A percentile compares a stretch with the other conserved stretches of the same genome.
These are phyloP conservation scores for Lasioglossum lativentre DNA, from an alignment of 2,888 invertebrate genomes.

Conservation along the genomic window DNA sequence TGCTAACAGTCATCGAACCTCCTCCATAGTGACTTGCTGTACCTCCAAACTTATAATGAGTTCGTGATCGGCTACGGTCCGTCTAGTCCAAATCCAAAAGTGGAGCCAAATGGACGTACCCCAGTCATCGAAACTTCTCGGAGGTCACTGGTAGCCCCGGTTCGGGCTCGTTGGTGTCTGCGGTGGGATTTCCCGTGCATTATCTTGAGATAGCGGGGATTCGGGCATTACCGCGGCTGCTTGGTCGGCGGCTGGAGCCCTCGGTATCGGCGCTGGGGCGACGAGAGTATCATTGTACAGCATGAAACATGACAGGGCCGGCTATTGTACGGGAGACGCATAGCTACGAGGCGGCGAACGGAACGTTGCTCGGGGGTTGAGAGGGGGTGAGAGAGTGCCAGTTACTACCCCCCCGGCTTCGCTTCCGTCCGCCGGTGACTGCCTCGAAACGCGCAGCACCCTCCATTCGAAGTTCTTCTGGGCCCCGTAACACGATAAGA, in stretches of 20 bases:
- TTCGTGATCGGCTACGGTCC: background rate
- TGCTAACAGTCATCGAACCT: background rate
- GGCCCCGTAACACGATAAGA: slow-evolving; percentile 83
- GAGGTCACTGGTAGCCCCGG: background rate
- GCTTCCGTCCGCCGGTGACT: slow-evolving; percentile 42
- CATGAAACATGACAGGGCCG: slow-evolving; percentile 81
- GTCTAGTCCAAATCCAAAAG: background rate
- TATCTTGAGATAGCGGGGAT: slow-evolving; percentile 80
- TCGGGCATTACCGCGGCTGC: slow-evolving; percentile 58
- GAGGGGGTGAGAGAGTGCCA: slow-evolving; percentile 50
- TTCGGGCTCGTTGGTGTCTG: background rate
- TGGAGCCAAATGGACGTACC: background rate
- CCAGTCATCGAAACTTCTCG: background rate
- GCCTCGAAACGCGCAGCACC: slow-evolving; percentile 17
- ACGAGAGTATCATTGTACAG: slow-evolving; percentile 70
- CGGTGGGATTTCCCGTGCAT: slow-evolving; percentile 76
- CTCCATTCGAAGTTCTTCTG: slow-evolving; percentile 19
- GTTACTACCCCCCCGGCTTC: slow-evolving; percentile 50
- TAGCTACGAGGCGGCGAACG: slow-evolving; percentile 68
- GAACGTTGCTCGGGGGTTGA: slow-evolving; percentile 43
- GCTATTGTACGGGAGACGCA: slow-evolving; percentile 82
- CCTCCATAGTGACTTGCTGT: background rate
- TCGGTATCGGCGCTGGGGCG: slow-evolving; percentile 73
- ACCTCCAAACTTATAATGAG: background rate
- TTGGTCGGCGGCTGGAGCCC: slow-evolving; percentile 15